A percentile compares a stretch with the other conserved stretches of the same genome.
phyloP scores from a whole-genome alignment of 2,888 invertebrate species.

The Caenorhabditis plicata region DNA sequence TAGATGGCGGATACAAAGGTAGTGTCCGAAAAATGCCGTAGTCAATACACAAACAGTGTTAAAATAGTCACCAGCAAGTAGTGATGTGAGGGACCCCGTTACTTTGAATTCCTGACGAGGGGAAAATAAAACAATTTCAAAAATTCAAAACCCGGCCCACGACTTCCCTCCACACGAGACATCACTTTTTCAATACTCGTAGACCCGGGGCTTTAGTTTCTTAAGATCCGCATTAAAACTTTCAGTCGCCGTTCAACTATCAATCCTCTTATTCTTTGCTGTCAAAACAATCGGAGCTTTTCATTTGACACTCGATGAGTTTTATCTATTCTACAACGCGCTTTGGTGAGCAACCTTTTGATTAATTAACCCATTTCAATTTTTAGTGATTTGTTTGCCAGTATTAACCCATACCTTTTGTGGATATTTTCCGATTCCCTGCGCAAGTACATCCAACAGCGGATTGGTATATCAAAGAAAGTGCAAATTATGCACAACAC shows the following conservation, averaged over 20 bases:
- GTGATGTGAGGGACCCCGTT: too few species aligned
- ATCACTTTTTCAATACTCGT: too few species aligned
- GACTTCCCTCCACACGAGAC: too few species aligned
- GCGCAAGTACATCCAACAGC: conserved; percentile 13
- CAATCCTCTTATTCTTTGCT: conserved; percentile 18
- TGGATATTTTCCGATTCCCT: conserved; percentile 34
- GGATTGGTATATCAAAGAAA: conserved; percentile 7
- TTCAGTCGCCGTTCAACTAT: conserved; percentile 28
- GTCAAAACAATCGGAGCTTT: conserved; percentile 9
- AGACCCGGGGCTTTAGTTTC: too few species aligned
- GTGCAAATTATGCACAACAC: not conserved
- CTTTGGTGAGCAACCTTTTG: conserved; percentile 4
- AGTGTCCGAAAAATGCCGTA: too few species aligned
- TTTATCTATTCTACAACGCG: conserved; percentile 22
- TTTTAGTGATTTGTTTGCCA: conserved; percentile 28
- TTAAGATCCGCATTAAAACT: too few species aligned
- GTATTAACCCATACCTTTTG: conserved; percentile 31
- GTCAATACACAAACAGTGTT: too few species aligned
- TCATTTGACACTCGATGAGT: conserved; percentile 22
- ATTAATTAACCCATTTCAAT: not conserved
- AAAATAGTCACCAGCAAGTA: too few species aligned
- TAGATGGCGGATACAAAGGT: too few species aligned
- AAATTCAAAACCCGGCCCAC: too few species aligned
- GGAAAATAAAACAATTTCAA: too few species aligned
- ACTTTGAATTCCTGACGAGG: too few species aligned